Evolutionary conservation across 1,140 invertebrate species (phyloP), one percentile per base, ranked within the genome.

Genomic region (Drosophila albomicans): DNA sequence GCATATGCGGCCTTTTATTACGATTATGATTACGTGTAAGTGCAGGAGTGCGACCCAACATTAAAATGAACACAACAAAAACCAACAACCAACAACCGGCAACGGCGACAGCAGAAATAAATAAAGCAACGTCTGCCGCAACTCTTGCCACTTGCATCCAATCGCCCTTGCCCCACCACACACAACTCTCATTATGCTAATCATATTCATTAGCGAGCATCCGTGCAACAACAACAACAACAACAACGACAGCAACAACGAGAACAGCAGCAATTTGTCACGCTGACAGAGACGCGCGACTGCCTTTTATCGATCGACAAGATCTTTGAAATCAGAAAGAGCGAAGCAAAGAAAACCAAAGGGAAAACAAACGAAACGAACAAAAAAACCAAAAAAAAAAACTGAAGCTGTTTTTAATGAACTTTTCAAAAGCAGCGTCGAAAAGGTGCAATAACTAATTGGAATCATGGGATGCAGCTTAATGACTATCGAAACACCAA

Each of bases 1-100:
- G 62, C 84, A 89, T 89, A 88, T 88, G 85, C 75, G 85, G 71
- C 84, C 82, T 81, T 88, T 88, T 85, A 88, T 81, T 80, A 78
- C 85, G 81, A 59, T 88, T 88, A 84, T 88, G 84, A 84, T 88
- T 84, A 81, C 80, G 85, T 88, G 77, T 88, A 87, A 88, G 85
- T 81, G 78, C 85, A 65, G 62, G 52, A 71, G 49, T 16, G 49
- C 20, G 59, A 48, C 7, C 38, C 41, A 15, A 57, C 75, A 74
- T 82, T 78, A 82, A 73, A 79, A 38, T 59, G 11, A 66, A 52
- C 3, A 28, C 32, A 43, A 56, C 28, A 57, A 63, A 46, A 15
- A 54, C 25, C 35, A 62, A 72, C 49, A 32, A 28, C 49, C 20
- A 7, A 25, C 16, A 20, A 11, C 30, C 5, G 41, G 11, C 8